Conservation (phyloP, 2,888 invertebrate genomes). For the Trichopoda pennipes region DNA sequence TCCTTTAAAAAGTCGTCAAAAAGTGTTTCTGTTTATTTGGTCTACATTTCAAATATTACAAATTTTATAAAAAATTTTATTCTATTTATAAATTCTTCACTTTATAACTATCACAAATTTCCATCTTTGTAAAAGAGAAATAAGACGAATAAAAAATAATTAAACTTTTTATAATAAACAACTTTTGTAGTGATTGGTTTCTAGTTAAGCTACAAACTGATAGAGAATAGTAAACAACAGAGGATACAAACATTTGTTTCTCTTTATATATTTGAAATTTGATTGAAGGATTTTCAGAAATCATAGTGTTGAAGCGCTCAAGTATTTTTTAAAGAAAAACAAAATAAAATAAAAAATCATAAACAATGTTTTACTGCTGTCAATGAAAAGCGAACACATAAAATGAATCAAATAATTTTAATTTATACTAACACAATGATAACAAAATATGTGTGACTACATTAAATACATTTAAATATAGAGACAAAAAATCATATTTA, state of each 20-base stretch:
- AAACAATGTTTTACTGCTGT: conserved; percentile 6
- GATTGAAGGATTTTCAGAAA: neutral
- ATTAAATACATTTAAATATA: no score
- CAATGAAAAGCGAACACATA: neutral
- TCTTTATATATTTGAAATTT: conserved; percentile 12
- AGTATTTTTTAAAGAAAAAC: neutral
- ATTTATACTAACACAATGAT: conserved; percentile 15
- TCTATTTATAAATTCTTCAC: no score
- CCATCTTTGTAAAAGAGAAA: no score
- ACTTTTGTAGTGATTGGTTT: neutral
- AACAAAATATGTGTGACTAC: neutral
- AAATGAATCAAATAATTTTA: conserved; percentile 7
- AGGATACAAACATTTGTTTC: conserved; percentile 4
- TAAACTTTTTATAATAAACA: no score
- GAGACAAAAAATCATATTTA: no score
- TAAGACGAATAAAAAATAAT: no score
- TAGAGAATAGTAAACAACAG: conserved; percentile 21
- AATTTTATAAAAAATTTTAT: no score
- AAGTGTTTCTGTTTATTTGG: no score
- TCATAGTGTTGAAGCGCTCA: conserved; percentile 1
- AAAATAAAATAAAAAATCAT: neutral
- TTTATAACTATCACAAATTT: no score
- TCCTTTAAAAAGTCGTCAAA: no score
- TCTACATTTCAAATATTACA: no score
- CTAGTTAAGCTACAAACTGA: neutral